A percentile compares a stretch with the other conserved stretches of the same genome.
phyloP scores from a whole-genome alignment of 2,797 vertebrate genomes.

The Lagorchestes hirsutus region DNA sequence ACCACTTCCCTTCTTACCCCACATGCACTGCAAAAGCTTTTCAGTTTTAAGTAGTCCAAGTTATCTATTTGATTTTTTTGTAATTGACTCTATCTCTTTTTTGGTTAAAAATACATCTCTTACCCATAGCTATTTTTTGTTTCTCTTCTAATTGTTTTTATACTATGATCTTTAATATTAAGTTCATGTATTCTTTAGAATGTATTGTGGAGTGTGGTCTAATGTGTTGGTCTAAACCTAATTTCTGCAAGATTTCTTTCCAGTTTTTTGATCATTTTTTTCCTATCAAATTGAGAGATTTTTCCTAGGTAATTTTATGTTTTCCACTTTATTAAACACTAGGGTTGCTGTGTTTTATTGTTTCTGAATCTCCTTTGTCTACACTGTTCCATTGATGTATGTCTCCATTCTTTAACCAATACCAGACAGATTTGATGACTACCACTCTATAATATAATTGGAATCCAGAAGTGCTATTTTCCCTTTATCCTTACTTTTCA shows the following conservation, averaged over 20 bases:
- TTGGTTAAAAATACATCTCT: not conserved
- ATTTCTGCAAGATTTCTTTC: not conserved
- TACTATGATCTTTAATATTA: not conserved
- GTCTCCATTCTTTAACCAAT: not conserved
- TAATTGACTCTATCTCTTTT: not conserved
- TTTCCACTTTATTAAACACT: not conserved
- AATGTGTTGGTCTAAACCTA: not conserved
- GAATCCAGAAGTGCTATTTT: not conserved
- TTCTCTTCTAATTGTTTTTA: not conserved
- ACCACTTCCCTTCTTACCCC: not conserved
- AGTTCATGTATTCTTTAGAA: not conserved
- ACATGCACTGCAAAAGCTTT: not conserved
- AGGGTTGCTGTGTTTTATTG: not conserved
- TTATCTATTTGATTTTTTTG: not conserved
- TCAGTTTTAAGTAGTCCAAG: not conserved
- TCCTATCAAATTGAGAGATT: not conserved
- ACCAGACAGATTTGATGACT: not conserved
- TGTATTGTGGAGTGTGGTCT: not conserved
- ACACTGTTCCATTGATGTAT: not conserved
- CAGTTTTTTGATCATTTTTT: not conserved
- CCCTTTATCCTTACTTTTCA: not conserved
- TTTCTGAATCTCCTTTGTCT: not conserved
- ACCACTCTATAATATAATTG: not conserved
- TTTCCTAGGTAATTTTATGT: not conserved
- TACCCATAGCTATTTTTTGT: not conserved